phyloP scores from a whole-genome alignment of 2,113 vertebrate species.

The Vanacampus margaritifer region DNA sequence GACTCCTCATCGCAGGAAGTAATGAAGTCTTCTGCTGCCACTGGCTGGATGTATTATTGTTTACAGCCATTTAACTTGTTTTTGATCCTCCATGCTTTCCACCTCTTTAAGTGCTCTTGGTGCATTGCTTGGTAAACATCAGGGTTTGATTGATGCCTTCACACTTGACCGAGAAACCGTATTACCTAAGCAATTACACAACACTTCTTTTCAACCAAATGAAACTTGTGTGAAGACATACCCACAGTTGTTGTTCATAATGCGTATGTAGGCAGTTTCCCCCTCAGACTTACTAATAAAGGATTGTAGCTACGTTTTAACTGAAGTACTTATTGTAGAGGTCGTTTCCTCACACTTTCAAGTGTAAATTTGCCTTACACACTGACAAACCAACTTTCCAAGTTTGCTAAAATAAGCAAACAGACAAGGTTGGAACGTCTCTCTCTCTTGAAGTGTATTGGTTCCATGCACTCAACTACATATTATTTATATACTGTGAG shows the following conservation, averaged over 20 bases:
- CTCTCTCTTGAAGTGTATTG: not conserved
- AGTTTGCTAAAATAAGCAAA: not conserved
- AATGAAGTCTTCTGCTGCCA: too few relatives aligned
- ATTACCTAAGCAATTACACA: not conserved
- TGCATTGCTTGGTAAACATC: not conserved
- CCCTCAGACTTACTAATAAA: not conserved
- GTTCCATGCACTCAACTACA: not conserved
- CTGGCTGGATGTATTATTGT: too few relatives aligned
- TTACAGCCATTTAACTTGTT: too few relatives aligned
- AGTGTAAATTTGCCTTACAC: not conserved
- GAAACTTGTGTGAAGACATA: not conserved
- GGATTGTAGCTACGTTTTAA: not conserved
- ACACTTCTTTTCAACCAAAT: not conserved
- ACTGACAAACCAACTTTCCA: not conserved
- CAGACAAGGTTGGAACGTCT: not conserved
- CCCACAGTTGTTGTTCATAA: too few relatives aligned
- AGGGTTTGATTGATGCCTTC: not conserved
- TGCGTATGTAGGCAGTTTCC: not conserved
- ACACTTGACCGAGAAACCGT: not conserved
- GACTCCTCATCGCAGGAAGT: too few relatives aligned
- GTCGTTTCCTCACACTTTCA: not conserved
- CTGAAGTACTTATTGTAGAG: not conserved
- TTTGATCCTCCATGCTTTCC: too few relatives aligned
- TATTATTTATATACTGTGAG: not conserved
- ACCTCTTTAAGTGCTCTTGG: too few relatives aligned